These are phyloP conservation scores for Rhea americana DNA, from an alignment of 2,113 vertebrate genomes.

Conservation along the genomic window DNA sequence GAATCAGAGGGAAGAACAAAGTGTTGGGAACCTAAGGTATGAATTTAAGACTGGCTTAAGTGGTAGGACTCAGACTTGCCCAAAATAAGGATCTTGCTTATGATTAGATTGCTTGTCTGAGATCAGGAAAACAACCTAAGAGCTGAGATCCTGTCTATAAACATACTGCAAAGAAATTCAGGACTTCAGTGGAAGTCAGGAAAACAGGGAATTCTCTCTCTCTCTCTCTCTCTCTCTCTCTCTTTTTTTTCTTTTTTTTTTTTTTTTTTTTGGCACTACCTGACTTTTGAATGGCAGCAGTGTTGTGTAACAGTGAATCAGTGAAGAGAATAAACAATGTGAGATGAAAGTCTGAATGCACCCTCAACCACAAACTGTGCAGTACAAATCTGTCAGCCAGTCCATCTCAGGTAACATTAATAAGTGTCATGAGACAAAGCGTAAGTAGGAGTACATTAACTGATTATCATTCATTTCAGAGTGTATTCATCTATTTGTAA, in stretches of 20 bases:
- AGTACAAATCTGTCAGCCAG: background rate
- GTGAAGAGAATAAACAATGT: background rate
- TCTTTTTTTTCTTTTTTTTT: no score
- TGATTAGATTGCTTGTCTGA: background rate
- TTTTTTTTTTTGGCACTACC: background rate
- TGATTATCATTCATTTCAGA: background rate
- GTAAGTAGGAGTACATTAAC: background rate
- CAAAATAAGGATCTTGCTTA: background rate
- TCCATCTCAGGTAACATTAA: background rate
- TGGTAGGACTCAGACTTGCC: rapidly evolving
- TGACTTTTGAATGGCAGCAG: background rate
- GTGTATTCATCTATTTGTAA: background rate
- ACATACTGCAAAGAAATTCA: background rate
- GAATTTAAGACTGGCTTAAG: background rate
- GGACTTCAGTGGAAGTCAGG: background rate
- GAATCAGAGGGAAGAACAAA: background rate
- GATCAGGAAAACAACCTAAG: background rate
- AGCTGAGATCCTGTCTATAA: background rate
- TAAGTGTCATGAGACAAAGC: background rate
- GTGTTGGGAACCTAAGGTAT: background rate
- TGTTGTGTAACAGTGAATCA: background rate
- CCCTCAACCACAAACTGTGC: background rate
- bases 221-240: no score
- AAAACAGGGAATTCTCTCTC: background rate
- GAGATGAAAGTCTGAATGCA: background rate